These are phyloP conservation scores for Oostethus manadensis DNA, from an alignment of 2,113 vertebrate genomes.

Conservation along the genomic window DNA sequence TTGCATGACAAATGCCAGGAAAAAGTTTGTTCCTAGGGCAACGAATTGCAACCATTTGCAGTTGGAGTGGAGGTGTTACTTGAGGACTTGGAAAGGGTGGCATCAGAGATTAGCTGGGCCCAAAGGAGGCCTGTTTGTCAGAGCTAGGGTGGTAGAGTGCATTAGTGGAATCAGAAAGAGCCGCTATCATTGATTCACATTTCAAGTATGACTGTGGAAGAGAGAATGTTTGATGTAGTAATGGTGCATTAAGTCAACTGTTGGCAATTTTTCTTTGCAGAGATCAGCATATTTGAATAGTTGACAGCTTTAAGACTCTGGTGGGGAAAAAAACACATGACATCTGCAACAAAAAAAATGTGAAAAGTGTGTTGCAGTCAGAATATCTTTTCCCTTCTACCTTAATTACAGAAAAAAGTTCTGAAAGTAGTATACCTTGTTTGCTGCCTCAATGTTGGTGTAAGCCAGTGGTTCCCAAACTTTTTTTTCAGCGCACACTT, in stretches of 20 bases:
- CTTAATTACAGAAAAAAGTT: no score
- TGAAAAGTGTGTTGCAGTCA: neutral
- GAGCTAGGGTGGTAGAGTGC: slow-evolving; percentile 34
- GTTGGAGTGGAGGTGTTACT: slow-evolving; percentile 67
- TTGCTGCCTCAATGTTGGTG: no score
- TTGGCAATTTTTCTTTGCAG: slow-evolving; percentile 14
- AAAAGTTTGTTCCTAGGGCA: slow-evolving; percentile 68
- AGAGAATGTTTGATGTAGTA: slow-evolving; percentile 21
- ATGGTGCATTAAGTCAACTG: slow-evolving; percentile 19
- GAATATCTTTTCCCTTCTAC: neutral
- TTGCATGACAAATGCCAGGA: slow-evolving; percentile 67
- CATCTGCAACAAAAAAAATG: slow-evolving; percentile 3
- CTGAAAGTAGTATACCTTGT: no score
- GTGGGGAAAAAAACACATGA: neutral
- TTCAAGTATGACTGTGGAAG: slow-evolving; percentile 19
- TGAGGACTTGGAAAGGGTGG: slow-evolving; percentile 56
- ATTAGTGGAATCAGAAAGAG: slow-evolving; percentile 37
- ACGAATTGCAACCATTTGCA: slow-evolving; percentile 70
- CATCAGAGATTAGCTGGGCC: slow-evolving; percentile 56
- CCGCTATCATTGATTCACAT: slow-evolving; percentile 22
- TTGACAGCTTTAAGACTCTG: slow-evolving; percentile 6
- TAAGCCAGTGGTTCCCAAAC: no score
- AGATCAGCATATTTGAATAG: slow-evolving; percentile 6
- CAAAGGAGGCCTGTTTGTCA: slow-evolving; percentile 53
- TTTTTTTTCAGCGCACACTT: no score